A percentile compares a stretch with the other conserved stretches of the same genome.
Conservation (phyloP, 2,888 invertebrate genomes). For the Pandemis heparana region DNA sequence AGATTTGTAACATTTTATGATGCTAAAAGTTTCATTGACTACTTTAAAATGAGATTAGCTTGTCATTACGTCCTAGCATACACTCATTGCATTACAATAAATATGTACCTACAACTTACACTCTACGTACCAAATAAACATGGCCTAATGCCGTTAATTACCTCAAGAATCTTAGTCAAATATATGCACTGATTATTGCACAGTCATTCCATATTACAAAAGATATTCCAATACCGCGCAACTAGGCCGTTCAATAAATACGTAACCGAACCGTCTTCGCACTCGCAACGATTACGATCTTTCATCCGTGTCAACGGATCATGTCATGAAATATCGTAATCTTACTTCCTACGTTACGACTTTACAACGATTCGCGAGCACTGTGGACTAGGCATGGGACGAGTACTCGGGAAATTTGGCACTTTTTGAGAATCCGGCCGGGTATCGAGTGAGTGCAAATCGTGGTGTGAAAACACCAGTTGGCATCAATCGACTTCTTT, state of each 20-base stretch:
- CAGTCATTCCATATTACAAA: constrained; percentile 16
- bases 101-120: background rate
- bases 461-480: too few relatives aligned
- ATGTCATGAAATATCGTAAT: constrained; percentile 63
- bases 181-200: background rate
- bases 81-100: background rate
- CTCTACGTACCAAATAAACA: background rate
- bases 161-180: background rate
- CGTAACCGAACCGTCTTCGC: constrained; percentile 33
- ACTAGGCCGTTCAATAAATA: constrained; percentile 34
- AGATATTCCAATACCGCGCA: constrained; percentile 32
- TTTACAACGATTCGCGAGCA: constrained; percentile 66
- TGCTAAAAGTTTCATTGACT: background rate
- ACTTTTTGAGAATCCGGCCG: too few relatives aligned
- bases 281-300: constrained; percentile 47
- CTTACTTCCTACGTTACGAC: constrained; percentile 57
- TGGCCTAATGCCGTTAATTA: constrained; percentile 2
- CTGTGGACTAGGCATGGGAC: constrained; percentile 44
- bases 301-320: constrained; percentile 63
- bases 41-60: background rate
- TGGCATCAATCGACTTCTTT: too few relatives aligned
- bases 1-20: background rate
- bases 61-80: background rate
- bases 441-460: too few relatives aligned
- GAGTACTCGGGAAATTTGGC: too few relatives aligned